Evolutionary conservation across 2,888 invertebrate genomes (phyloP), one percentile per base, ranked within the genome.

Genomic region (Aspidiotus destructor): DNA sequence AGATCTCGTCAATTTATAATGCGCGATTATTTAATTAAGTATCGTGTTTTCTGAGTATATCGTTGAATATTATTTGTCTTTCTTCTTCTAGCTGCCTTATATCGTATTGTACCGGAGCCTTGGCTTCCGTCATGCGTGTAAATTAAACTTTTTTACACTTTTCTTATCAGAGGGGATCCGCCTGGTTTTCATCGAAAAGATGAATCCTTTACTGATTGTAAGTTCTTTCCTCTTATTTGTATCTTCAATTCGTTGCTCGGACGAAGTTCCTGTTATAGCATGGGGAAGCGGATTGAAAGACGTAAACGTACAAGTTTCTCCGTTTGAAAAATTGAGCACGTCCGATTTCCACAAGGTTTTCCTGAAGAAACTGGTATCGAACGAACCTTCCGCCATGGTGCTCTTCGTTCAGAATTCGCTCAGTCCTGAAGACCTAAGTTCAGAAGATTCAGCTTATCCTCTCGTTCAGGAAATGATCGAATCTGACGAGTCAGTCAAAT

Each of bases 251-350:
- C n/a, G n/a, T 48, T 48, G 48, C n/a, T 11, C 48, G 2, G 48
- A 48, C n/a, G 48, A 48, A 48, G 55, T 55, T 55, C 55, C 55
- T 15, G 55, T 55, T n/a, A 16, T 55, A 16, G 16, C 16, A 55
- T 55, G 55, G 55, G 55, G 55, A 55, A 17, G n/a, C 16, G 55
- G 55, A 16, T 15, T 16, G 10, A 17, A 55, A n/a, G 10, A 10
- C 13, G 16, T 16, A 2, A 16, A 55, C 17, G 10, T 10, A 9
- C 2, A n/a, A 10, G 17, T n/a, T 55, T 55, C 55, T 3, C n/a
- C 15, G 10, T 16, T 55, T 13, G 16, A 55, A 10, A 55, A 55
- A 17, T 16, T 55, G 10, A 15, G n/a, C 16, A 16, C 55, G 17
- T 10, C n/a, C 10, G 55, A 55, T 2, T 55, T 55, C 55, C n/a